Evolutionary conservation across 2,888 invertebrate species (phyloP).

Genomic region (Aplocera efformata): DNA sequence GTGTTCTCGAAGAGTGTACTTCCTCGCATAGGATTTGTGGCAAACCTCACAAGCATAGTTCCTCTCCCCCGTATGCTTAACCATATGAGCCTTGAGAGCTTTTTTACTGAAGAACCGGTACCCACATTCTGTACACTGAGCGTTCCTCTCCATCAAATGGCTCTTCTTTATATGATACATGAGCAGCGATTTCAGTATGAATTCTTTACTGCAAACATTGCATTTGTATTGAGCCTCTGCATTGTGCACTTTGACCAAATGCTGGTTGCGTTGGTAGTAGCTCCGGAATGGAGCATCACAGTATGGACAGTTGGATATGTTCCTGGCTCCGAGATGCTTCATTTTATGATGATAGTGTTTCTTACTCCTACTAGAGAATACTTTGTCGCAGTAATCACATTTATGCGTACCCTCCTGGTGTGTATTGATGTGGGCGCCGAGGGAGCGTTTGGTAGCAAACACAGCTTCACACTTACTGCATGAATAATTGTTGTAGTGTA

Average conservation of each 20-base stretch:
- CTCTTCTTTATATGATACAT: constrained; percentile 67
- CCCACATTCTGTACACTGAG: constrained; percentile 73
- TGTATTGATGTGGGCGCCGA: constrained; percentile 51
- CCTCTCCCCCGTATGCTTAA: constrained; percentile 67
- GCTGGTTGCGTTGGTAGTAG: constrained; percentile 67
- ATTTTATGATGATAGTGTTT: constrained; percentile 65
- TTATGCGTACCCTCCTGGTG: constrained; percentile 63
- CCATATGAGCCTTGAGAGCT: constrained; percentile 73
- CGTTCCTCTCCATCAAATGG: constrained; percentile 72
- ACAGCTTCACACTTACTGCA: constrained; percentile 55
- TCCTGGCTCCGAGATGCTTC: constrained; percentile 59
- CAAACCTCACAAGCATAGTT: constrained; percentile 58
- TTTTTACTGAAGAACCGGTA: constrained; percentile 76
- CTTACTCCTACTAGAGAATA: constrained; percentile 54
- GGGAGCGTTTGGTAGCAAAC: constrained; percentile 56
- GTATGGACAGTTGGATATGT: constrained; percentile 62
- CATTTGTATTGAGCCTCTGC: constrained; percentile 64
- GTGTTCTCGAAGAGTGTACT: constrained; percentile 60
- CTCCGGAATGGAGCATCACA: constrained; percentile 61
- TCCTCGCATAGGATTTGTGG: constrained; percentile 62
- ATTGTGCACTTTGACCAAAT: constrained; percentile 66
- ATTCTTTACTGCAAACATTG: constrained; percentile 58
- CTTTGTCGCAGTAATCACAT: constrained; percentile 63
- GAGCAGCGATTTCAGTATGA: constrained; percentile 56
- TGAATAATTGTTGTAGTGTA: constrained; percentile 57